phyloP scores from a whole-genome alignment of 2,797 vertebrate species.

The Poliocrania exsul region DNA sequence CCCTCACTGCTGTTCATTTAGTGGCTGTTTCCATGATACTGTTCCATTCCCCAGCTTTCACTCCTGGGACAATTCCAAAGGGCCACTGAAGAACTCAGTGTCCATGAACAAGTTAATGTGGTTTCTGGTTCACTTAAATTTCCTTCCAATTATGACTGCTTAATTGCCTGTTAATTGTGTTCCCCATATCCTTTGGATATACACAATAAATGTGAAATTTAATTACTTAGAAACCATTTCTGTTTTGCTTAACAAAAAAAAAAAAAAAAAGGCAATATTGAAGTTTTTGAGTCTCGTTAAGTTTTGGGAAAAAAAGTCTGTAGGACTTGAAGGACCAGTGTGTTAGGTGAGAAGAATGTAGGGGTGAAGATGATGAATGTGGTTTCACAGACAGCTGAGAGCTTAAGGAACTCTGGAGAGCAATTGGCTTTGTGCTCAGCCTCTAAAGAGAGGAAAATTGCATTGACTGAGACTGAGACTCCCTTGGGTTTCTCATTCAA shows the following conservation, averaged over 20 bases:
- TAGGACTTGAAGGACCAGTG: background rate
- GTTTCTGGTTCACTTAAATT: background rate
- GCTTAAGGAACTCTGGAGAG: conserved; percentile 32
- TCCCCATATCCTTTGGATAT: background rate
- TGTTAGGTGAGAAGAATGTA: background rate
- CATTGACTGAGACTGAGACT: conserved; percentile 21
- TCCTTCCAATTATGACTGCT: background rate
- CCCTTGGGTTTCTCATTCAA: conserved; percentile 45
- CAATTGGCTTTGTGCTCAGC: conserved; percentile 29
- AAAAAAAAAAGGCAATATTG: background rate
- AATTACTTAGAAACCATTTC: background rate
- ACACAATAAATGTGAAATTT: background rate
- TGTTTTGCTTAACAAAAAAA: background rate
- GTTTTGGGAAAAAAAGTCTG: background rate
- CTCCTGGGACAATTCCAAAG: background rate
- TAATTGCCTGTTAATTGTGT: background rate
- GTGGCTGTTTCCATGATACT: background rate
- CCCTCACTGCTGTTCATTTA: background rate
- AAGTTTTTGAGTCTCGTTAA: background rate
- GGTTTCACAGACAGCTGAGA: background rate
- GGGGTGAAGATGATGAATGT: background rate
- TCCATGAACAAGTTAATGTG: background rate
- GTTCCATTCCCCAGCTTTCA: background rate
- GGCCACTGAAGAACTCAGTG: background rate
- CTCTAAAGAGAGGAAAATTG: conserved; percentile 41